Evolutionary conservation across 1,140 invertebrate genomes (phyloP).

Genomic region (Panagrolaimus sp.): DNA sequence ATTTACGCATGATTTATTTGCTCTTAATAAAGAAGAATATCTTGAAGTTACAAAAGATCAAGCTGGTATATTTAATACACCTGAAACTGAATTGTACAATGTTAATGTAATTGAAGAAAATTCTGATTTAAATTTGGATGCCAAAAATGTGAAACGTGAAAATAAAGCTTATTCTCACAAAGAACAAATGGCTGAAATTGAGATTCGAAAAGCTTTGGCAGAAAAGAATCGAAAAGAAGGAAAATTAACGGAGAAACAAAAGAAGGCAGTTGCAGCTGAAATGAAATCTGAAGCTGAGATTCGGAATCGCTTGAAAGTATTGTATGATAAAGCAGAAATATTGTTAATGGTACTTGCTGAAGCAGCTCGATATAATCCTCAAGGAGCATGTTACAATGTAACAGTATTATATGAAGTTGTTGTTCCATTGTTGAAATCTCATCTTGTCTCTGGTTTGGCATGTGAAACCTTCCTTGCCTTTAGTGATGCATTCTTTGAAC

Average conservation of each 20-base stretch:
- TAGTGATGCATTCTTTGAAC: slow-evolving; percentile 43
- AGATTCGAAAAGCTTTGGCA: slow-evolving; percentile 82
- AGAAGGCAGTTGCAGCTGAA: slow-evolving; percentile 81
- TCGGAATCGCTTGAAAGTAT: slow-evolving; percentile 25
- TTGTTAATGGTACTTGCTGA: slow-evolving; percentile 28
- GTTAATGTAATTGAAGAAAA: slow-evolving; percentile 76
- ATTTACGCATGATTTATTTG: neutral
- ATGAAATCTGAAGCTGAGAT: slow-evolving; percentile 74
- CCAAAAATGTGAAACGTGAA: slow-evolving; percentile 84
- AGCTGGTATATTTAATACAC: slow-evolving; percentile 79
- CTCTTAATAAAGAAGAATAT: neutral
- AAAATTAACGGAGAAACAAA: slow-evolving; percentile 78
- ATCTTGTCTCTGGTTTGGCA: slow-evolving; percentile 60
- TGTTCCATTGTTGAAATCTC: slow-evolving; percentile 60
- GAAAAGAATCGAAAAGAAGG: slow-evolving; percentile 77
- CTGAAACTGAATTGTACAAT: slow-evolving; percentile 83
- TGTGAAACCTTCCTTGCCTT: slow-evolving; percentile 65
- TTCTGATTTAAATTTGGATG: slow-evolving; percentile 62
- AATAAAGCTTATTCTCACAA: slow-evolving; percentile 94
- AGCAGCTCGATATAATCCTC: slow-evolving; percentile 37
- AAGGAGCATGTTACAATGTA: slow-evolving; percentile 31
- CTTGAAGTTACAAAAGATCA: slow-evolving; percentile 62
- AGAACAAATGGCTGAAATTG: slow-evolving; percentile 88
- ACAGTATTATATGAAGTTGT: slow-evolving; percentile 44
- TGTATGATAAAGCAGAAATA: slow-evolving; percentile 31